Conservation (phyloP, 2,113 vertebrate species). For the Prochilodus magdalenae region DNA sequence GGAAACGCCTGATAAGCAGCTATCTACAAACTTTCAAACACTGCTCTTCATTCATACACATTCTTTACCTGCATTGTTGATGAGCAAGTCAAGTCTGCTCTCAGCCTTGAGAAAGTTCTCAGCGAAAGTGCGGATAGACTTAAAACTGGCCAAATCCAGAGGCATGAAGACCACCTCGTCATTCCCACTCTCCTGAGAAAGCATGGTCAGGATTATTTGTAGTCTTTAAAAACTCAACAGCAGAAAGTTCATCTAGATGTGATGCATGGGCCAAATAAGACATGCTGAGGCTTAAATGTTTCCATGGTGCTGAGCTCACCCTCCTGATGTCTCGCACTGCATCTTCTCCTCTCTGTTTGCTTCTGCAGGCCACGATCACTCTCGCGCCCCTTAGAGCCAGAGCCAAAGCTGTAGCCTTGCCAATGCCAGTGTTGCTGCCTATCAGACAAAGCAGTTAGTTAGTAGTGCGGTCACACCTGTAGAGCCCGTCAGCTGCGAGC, state of each 20-base stretch:
- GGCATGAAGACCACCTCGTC: constrained; percentile 86
- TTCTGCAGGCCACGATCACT: constrained; percentile 85
- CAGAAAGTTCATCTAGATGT: background rate
- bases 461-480: background rate
- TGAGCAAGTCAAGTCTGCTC: constrained; percentile 87
- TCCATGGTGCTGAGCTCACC: constrained; percentile 70
- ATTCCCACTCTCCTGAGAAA: constrained; percentile 78
- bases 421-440: constrained; percentile 90
- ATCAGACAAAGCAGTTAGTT: constrained; percentile 3
- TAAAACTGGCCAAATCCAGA: constrained; percentile 85
- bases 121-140: constrained; percentile 84
- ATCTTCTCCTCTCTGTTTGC: constrained; percentile 45
- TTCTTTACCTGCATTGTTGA: constrained; percentile 89
- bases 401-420: constrained; percentile 82
- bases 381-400: constrained; percentile 85
- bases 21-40: no score
- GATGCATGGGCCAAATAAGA: background rate
- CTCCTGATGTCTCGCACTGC: constrained; percentile 49
- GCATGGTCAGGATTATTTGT: background rate
- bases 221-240: background rate
- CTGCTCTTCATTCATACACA: background rate
- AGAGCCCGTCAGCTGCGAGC: background rate
- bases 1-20: no score
- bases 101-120: constrained; percentile 84
- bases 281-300: background rate